Percentiles rank a stretch among this genome's conserved stretches.
These are phyloP conservation scores for Porites lutea DNA, from an alignment of 64 coral and sea anemone species.

Conservation along the genomic window DNA sequence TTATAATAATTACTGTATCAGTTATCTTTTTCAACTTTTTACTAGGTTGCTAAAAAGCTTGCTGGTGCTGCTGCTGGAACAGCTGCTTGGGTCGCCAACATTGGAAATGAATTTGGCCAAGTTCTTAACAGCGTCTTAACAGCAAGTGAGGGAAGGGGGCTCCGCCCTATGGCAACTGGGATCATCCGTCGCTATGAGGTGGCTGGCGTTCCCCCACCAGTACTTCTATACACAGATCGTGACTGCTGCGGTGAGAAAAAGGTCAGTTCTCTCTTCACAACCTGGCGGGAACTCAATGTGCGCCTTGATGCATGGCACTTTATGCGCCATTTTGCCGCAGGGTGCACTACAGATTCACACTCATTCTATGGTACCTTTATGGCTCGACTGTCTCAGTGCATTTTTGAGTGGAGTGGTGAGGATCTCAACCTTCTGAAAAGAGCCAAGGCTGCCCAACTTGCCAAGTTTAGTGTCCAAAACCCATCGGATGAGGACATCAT, in stretches of 20 bases:
- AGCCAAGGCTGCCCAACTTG: constrained; percentile 47
- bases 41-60: constrained; percentile 62
- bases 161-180: constrained; percentile 55
- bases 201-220: constrained; percentile 31
- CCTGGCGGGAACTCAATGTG: constrained; percentile 29
- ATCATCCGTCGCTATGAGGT: constrained; percentile 18
- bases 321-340: constrained; percentile 53
- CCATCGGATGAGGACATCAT: constrained; percentile 20
- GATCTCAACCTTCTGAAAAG: constrained; percentile 46
- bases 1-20: neutral
- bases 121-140: constrained; percentile 80
- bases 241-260: constrained; percentile 70
- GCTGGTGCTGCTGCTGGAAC: constrained; percentile 52
- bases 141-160: constrained; percentile 61
- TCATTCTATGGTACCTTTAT: constrained; percentile 59
- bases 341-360: constrained; percentile 74
- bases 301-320: constrained; percentile 72
- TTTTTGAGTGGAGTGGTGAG: constrained; percentile 67
- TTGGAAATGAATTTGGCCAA: constrained; percentile 83
- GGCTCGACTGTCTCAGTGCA: constrained; percentile 27
- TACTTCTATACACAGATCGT: constrained; percentile 57
- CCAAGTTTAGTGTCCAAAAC: neutral
- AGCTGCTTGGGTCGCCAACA: constrained; percentile 57
- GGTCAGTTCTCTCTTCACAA: constrained; percentile 40
- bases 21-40: neutral